Base-by-base conservation (phyloP, 2,113 vertebrate genomes). In the Takifugu flavidus region DNA sequence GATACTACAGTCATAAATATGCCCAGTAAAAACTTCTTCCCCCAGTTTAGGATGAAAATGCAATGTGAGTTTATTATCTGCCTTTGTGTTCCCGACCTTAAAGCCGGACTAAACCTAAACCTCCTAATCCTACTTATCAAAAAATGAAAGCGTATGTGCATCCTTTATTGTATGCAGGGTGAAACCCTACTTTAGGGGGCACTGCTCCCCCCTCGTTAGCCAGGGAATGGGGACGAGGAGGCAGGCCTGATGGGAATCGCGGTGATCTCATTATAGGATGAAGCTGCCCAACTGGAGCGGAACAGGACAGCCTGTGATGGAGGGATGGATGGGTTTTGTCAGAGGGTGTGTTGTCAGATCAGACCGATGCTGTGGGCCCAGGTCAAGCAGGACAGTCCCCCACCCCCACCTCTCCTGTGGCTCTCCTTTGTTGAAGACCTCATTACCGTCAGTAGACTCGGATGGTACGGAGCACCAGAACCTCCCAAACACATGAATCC, bases 371-470 rank as follows among this genome's bases (percentile, higher is more conserved):
- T 70, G 50, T n/a, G 27, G 73, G 52, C 59, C 68, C 49, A 61
- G 77, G 70, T 82, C 82, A 79, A 57, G 67, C 69, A 67, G 75
- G 72, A 70, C 44, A 56, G 52, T 71, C 62, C 31, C 83, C 75
- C 55, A 45, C 20, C 20, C 20, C 20, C 20, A 20, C 20, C 20
- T 20, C 20, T 20, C 20, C 20, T 20, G 20, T 20, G 20, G 20
- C 20, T 20, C 20, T 20, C 20, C 20, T 20, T 20, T 20, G 20
- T 20, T 20, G 20, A 20, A 20, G 65, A 25, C 51, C 89, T 91
- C 90, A 88, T 91, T 90, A 89, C 39, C 27, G 59, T 70, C 43
- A 60, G 70, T 62, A 74, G 65, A 45, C 67, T 31, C 42, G 28
- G 28, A 29, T 29, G 28, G 28, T 29, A 5, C 1, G 29, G 39